Conservation (phyloP, 2,888 invertebrate species). For the Colletes collaris region DNA sequence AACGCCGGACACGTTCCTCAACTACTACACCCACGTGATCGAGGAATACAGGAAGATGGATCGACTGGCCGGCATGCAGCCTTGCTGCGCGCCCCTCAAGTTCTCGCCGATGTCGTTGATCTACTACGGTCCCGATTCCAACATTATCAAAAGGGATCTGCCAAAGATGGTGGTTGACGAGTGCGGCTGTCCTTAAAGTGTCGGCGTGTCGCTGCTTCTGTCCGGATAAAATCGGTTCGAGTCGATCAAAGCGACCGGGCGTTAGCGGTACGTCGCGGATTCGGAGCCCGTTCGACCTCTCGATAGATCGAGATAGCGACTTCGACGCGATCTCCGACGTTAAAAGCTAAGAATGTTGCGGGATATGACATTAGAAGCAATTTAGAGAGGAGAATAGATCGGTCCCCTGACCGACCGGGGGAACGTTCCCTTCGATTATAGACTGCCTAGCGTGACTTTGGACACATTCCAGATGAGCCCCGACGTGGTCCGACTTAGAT, state of each 20-base stretch:
- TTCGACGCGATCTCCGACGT: background rate
- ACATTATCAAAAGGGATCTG: conserved; percentile 96
- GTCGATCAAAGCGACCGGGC: background rate
- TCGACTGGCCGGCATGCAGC: conserved; percentile 90
- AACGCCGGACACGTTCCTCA: conserved; percentile 92
- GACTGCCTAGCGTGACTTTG: conserved; percentile 7
- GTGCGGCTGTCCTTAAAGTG: conserved; percentile 93
- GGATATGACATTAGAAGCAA: background rate
- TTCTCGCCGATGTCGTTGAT: conserved; percentile 96
- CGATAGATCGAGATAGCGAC: background rate
- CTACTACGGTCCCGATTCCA: conserved; percentile 94
- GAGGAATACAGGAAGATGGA: conserved; percentile 93
- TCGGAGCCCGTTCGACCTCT: background rate
- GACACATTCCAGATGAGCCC: conserved; percentile 15
- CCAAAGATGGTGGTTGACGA: conserved; percentile 98
- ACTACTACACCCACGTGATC: conserved; percentile 95
- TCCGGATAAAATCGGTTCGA: background rate
- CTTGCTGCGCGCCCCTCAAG: conserved; percentile 96
- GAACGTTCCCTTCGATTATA: conserved; percentile 1
- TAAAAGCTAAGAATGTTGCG: background rate
- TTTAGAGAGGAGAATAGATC: background rate
- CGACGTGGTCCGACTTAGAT: conserved; percentile 27
- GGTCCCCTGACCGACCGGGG: background rate
- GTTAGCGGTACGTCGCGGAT: too few species aligned
- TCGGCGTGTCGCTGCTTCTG: background rate